phyloP scores from a whole-genome alignment of 2,888 invertebrate species.

The Nycteola revayana region DNA sequence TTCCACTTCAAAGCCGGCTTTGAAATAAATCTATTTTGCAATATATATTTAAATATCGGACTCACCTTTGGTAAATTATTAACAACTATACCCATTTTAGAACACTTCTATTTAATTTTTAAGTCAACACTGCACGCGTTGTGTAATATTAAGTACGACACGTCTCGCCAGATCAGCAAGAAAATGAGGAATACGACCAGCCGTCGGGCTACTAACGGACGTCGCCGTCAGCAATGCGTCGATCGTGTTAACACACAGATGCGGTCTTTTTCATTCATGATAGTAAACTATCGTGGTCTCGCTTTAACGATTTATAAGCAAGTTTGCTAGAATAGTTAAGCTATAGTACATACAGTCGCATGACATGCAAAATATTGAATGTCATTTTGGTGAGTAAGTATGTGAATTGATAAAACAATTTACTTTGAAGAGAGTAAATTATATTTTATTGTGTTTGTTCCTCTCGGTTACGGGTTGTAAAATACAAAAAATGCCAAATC shows the following conservation, averaged over 20 bases:
- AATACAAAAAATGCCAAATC: no score
- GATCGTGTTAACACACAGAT: slow-evolving; percentile 50
- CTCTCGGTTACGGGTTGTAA: slow-evolving; percentile 4
- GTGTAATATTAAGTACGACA: slow-evolving; percentile 42
- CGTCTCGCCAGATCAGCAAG: slow-evolving; percentile 67
- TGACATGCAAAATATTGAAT: slow-evolving; percentile 3
- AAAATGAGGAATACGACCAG: slow-evolving; percentile 62
- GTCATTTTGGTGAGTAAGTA: not conserved
- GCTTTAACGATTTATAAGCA: slow-evolving; percentile 38
- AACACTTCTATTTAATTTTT: slow-evolving; percentile 31
- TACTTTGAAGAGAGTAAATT: no score
- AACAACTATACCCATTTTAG: slow-evolving; percentile 70
- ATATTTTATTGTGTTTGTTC: not conserved
- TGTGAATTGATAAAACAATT: not conserved
- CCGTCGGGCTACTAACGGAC: slow-evolving; percentile 26
- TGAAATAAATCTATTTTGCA: slow-evolving; percentile 33
- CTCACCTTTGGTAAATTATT: slow-evolving; percentile 74
- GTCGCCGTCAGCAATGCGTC: slow-evolving; percentile 45
- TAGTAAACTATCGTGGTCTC: slow-evolving; percentile 64
- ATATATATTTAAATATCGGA: slow-evolving; percentile 25
- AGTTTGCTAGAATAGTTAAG: slow-evolving; percentile 35
- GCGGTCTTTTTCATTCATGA: slow-evolving; percentile 74
- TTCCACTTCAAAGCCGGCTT: slow-evolving; percentile 69
- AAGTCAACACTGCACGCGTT: slow-evolving; percentile 45
- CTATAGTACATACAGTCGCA: slow-evolving; percentile 19